Base-by-base conservation (phyloP, 2,888 invertebrate species). In the Amphiduros pacificus region DNA sequence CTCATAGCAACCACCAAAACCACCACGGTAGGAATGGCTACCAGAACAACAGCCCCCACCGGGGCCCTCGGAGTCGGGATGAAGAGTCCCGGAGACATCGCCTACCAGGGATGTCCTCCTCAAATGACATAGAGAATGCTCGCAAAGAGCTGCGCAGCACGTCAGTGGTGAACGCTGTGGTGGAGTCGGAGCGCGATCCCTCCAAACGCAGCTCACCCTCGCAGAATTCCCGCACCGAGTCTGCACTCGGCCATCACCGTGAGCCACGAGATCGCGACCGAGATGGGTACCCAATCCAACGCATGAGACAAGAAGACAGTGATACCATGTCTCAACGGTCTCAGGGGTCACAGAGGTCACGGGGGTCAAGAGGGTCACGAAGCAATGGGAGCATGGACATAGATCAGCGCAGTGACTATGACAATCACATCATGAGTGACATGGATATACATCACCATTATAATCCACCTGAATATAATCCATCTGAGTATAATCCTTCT, bases 331-430 rank as follows among this genome's bases (percentile, higher is more conserved):
- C n/a, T 6, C 9, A 2, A 5, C 26, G 41, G 28, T 26, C 41
- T 2, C 44, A 44, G n/a, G 4, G 36, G n/a, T 55, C 55, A 17
- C 55, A 24, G 24, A 20, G 22, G 14, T 27, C 48, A 26, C 44
- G n/a, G 31, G 40, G 24, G 9, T 40, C 27, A 17, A 6, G 27
- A 2, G 54, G 54, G 22, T 50, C 51, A 3, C 50, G 50, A 14
- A 32, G 50, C 36, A 32, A 20, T 20, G 32, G 53, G n/a, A 17
- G 31, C 31, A 31, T 6, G 14, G 17, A 27, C 3, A 17, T 51
- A 50, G n/a, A 58, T 1, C 29, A 50, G 22, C 51, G 53, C 44
- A 51, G 52, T 52, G 52, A 59, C 52, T 53, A 59, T 26, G 52
- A 52, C n/a, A 59, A 59, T 41, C 59, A 44, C 44, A 44, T 22